These are phyloP conservation scores for Conger conger DNA, from an alignment of 2,113 vertebrate genomes.

Conservation along the genomic window DNA sequence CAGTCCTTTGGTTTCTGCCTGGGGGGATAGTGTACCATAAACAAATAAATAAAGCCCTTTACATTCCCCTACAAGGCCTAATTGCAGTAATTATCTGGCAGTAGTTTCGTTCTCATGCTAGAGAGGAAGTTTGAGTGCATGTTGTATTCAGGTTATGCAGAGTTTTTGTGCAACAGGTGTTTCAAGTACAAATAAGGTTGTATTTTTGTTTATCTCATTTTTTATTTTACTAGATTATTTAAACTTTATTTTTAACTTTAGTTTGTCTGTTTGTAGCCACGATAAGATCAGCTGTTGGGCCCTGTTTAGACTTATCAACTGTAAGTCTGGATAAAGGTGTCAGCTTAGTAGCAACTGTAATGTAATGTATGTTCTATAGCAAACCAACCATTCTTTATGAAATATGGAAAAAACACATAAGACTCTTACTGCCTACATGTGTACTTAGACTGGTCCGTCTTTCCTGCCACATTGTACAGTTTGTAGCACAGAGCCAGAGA, in stretches of 20 bases:
- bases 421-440: background rate
- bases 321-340: too few relatives aligned
- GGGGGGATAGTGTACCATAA: background rate
- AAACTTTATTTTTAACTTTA: background rate
- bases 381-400: too few relatives aligned
- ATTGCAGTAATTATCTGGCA: background rate
- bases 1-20: background rate
- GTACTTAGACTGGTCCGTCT: background rate
- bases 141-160: background rate
- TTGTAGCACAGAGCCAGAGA: conserved; percentile 95
- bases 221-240: background rate
- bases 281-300: too few relatives aligned
- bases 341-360: too few relatives aligned
- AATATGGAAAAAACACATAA: background rate
- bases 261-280: too few relatives aligned
- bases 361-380: too few relatives aligned
- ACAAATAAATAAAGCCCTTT: background rate
- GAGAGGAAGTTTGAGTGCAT: background rate
- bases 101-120: background rate
- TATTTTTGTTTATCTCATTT: background rate
- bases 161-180: background rate
- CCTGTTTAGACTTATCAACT: too few relatives aligned
- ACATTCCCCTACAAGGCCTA: background rate
- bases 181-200: background rate
- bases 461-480: conserved; percentile 60